A percentile compares a stretch with the other conserved stretches of the same genome.
Conservation (phyloP, 2,888 invertebrate species). For the Harpalus rufipes region DNA sequence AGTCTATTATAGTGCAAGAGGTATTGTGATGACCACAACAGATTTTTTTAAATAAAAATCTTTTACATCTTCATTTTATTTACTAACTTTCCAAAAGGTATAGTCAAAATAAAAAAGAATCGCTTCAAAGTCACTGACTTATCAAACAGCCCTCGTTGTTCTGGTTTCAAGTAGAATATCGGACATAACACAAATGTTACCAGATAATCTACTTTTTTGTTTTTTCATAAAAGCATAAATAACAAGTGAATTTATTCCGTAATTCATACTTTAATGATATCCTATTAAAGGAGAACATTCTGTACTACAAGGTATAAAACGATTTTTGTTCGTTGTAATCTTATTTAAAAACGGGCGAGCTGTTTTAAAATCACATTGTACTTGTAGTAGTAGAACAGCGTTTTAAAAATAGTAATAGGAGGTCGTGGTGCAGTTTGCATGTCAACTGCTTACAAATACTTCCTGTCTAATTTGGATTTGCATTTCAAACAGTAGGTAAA, state of each 20-base stretch:
- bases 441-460: slow-evolving; percentile 42
- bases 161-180: not conserved
- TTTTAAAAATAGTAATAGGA: slow-evolving; percentile 1
- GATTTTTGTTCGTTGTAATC: not conserved
- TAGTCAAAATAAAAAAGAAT: too few relatives aligned
- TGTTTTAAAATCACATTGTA: not conserved
- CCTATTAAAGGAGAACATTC: not conserved
- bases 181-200: not conserved
- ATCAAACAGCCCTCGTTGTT: too few relatives aligned
- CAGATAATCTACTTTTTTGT: not conserved
- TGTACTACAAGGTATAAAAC: not conserved
- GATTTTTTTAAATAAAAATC: too few relatives aligned
- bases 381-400: not conserved
- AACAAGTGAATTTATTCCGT: not conserved
- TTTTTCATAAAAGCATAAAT: not conserved
- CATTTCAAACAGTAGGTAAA: slow-evolving; percentile 45
- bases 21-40: too few relatives aligned
- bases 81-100: too few relatives aligned
- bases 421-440: slow-evolving; percentile 32
- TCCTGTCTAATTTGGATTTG: slow-evolving; percentile 45
- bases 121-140: too few relatives aligned
- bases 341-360: not conserved
- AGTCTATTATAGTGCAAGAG: too few relatives aligned
- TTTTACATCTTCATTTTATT: too few relatives aligned
- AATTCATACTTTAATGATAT: not conserved